Evolutionary conservation across 2,113 vertebrate genomes (phyloP).

Genomic region (Muntiacus muntjak): DNA sequence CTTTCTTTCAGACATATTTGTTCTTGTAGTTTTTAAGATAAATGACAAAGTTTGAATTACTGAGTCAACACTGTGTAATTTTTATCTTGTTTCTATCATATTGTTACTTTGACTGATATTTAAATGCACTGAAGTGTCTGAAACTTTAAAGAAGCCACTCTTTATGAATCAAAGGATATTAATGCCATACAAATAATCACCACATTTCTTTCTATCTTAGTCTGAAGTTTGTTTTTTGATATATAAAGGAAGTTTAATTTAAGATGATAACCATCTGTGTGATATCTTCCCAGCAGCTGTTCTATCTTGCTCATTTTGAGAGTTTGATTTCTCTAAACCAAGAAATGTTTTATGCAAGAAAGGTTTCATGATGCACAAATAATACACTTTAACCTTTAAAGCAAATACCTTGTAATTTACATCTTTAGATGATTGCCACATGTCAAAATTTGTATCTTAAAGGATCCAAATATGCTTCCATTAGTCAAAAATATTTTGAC

Average conservation of each 20-base stretch:
- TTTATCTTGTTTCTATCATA: neutral
- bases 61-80: neutral
- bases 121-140: neutral
- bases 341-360: neutral
- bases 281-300: neutral
- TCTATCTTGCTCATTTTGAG: constrained; percentile 23
- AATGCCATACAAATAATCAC: neutral
- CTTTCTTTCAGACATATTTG: neutral
- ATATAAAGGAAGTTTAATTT: neutral
- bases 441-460: neutral
- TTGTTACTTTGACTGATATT: neutral
- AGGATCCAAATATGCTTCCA: neutral
- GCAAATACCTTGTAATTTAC: neutral
- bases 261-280: neutral
- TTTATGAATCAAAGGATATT: neutral
- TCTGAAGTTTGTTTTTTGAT: neutral
- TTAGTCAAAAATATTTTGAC: neutral
- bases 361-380: neutral
- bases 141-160: neutral
- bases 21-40: neutral
- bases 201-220: neutral
- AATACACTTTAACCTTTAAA: neutral
- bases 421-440: neutral
- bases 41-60: neutral
- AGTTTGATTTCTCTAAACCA: neutral